Evolutionary conservation across 2,888 invertebrate species (phyloP), one percentile per base, ranked within the genome.

Genomic region (Thelaira solivaga): DNA sequence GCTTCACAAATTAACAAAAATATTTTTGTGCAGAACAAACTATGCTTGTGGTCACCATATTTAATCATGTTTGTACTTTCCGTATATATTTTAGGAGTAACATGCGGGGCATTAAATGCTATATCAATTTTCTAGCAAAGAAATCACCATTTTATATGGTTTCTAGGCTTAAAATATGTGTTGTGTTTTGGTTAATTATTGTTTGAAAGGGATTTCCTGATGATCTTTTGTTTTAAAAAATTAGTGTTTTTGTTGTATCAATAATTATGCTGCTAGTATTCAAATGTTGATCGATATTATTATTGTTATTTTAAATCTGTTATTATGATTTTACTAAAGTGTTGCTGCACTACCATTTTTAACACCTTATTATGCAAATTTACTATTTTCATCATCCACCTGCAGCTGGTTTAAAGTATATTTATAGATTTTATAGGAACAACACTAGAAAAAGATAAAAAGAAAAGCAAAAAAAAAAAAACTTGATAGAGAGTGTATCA

Each of bases 281-380:
- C n/a, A 34, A 34, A 24, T 39, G 10, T 29, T 31, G 24, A 49
- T 59, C 20, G 39, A 59, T 62, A 53, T 34, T 62, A 20, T 22
- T 13, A 20, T 24, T 39, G 13, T 6, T 47, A n/a, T 47, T 20
- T 47, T 20, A 7, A 1, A 53, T 43, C 16, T n/a, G n/a, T 34
- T 68, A 20, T 49, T 41, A 22, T 51, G 22, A 43, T 31, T 69
- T 39, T 24, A 39, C 18, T 16, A 72, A 72, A 72, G 26, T 62
- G 64, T 39, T 72, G 71, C 62, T 72, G 71, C 62, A 62, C 43
- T 55, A 55, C 36, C 31, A 18, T 51, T 69, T 73, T 74, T 77
- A 77, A 77, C 77, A 73, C 77, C 51, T 77, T 68, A 73, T 77
- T 73, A 77, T 77, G 77, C 77, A 77, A 77, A 77, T 77, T 67